Evolutionary conservation across 2,113 vertebrate species (phyloP).

Genomic region (Promerops cafer): DNA sequence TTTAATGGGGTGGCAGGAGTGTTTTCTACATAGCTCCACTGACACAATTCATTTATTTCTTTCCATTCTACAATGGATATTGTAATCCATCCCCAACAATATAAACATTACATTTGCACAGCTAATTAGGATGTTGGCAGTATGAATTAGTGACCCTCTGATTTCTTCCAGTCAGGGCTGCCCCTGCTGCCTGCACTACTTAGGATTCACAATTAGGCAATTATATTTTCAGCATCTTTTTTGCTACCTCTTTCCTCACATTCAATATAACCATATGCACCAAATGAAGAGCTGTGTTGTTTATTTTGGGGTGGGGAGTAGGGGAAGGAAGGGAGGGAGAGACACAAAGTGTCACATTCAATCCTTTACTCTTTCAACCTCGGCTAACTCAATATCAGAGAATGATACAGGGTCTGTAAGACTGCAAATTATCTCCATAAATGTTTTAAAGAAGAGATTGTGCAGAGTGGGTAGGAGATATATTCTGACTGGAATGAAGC

Average conservation of each 20-base stretch:
- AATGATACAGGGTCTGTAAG: background rate
- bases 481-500: background rate
- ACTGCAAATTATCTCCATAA: background rate
- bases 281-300: background rate
- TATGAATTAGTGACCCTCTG: slow-evolving; percentile 51
- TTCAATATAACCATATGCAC: background rate
- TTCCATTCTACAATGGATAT: slow-evolving; percentile 30
- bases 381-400: background rate
- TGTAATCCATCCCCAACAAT: slow-evolving; percentile 50
- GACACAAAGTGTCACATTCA: background rate
- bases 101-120: slow-evolving; percentile 57
- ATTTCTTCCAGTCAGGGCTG: slow-evolving; percentile 32
- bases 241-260: background rate
- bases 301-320: background rate
- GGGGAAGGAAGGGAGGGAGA: background rate
- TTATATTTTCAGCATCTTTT: slow-evolving; percentile 4
- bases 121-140: slow-evolving; percentile 59
- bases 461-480: background rate
- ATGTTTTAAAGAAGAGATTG: slow-evolving; percentile 19
- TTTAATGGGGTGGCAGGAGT: slow-evolving; percentile 47
- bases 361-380: background rate
- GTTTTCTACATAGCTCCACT: slow-evolving; percentile 35
- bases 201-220: slow-evolving; percentile 27
- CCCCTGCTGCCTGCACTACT: slow-evolving; percentile 23
- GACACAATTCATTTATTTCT: slow-evolving; percentile 49